Conservation (phyloP, 2,888 invertebrate species). For the Drosophila macrospina region DNA sequence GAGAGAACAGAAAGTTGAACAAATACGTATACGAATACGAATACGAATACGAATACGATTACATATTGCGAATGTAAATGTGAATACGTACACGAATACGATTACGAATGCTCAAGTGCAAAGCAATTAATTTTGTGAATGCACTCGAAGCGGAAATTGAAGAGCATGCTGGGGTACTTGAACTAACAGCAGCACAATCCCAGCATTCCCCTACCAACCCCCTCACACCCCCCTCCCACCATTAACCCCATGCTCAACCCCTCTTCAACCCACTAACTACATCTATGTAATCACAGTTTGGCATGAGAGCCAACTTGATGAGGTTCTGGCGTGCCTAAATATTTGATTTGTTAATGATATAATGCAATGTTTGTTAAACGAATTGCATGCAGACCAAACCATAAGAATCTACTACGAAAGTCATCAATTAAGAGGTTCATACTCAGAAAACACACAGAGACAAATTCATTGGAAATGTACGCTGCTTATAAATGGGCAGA, state of each 20-base stretch:
- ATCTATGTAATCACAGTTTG: slow-evolving; percentile 45
- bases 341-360: slow-evolving; percentile 40
- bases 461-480: too few species aligned
- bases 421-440: too few species aligned
- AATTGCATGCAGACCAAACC: neutral
- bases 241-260: neutral
- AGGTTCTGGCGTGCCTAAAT: slow-evolving; percentile 50
- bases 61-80: slow-evolving; percentile 14
- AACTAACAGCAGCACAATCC: slow-evolving; percentile 16
- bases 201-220: neutral
- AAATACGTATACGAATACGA: slow-evolving; percentile 10
- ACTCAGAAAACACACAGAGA: too few species aligned
- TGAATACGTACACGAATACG: neutral
- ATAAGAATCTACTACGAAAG: neutral
- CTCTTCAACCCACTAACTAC: neutral
- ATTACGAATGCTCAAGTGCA: slow-evolving; percentile 39
- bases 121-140: slow-evolving; percentile 63
- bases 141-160: slow-evolving; percentile 64
- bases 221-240: neutral
- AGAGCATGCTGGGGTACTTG: slow-evolving; percentile 45
- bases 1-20: slow-evolving; percentile 35
- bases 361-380: slow-evolving; percentile 26
- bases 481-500: too few species aligned
- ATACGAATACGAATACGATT: slow-evolving; percentile 5
- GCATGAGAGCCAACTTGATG: slow-evolving; percentile 53